Base-by-base conservation (phyloP, 1,140 invertebrate genomes). In the Brachionus plicatilis region DNA sequence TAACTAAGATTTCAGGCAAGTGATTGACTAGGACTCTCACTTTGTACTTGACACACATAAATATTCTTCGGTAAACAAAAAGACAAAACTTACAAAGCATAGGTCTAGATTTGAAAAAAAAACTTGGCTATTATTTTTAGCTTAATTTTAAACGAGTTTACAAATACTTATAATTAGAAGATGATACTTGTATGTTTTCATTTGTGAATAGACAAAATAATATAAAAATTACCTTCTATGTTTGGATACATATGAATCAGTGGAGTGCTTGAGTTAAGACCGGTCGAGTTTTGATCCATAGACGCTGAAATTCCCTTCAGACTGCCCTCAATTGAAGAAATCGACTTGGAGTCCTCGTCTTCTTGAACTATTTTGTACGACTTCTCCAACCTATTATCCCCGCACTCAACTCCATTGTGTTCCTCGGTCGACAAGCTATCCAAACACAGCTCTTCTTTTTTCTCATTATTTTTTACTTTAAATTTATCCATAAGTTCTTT, bases 301-400 rank as follows among this genome's bases (percentile, higher is more conserved):
- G 53, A 12, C n/a, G 53, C 20, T n/a, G 72, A 76, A 27, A 76
- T 50, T 20, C 79, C 79, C n/a, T 82, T 82, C 24, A 82, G 65
- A 68, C 79, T 82, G n/a, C 79, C 79, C 43, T 82, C 79, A 82
- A 82, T 82, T 11, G 79, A 82, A 11, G 79, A 82, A 43, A 82
- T 65, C 5, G 72, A 76, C 14, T 76, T 76, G 1, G 37, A 60
- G 20, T 76, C 72, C 43, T 76, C 45, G 20, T 76, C 72, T 27
- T 76, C 27, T 76, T 76, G 27, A 65, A 65, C 37, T 33, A 82
- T 45, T 82, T 41, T 33, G 24, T 65, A 65, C 11, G 79, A 65
- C 45, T 82, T 24, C 27, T 68, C 66, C 66, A 33, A 9, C 33
- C 66, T 68, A 29, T 9, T 37, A n/a, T 68, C 33, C 8, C 29